Evolutionary conservation across 2,888 invertebrate species (phyloP).

Genomic region (Protodeltote pygarga): DNA sequence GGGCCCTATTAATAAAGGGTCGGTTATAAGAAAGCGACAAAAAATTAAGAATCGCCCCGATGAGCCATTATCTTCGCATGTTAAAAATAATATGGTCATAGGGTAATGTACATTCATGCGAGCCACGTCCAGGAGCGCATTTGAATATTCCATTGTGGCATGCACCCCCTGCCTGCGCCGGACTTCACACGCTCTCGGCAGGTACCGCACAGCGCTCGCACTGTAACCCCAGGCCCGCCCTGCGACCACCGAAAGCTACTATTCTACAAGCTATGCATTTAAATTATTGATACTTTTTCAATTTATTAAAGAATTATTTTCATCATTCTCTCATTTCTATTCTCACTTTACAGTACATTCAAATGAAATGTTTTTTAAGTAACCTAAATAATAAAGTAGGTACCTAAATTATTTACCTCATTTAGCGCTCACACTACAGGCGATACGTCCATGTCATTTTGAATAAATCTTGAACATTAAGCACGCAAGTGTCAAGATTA

Average conservation of each 20-base stretch:
- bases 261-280: constrained; percentile 45
- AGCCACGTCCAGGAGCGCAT: constrained; percentile 85
- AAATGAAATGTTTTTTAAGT: neutral
- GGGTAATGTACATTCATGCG: constrained; percentile 85
- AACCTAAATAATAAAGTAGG: constrained; percentile 1
- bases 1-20: constrained; percentile 81
- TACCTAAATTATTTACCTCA: constrained; percentile 44
- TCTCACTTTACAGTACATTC: no score
- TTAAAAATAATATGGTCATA: constrained; percentile 87
- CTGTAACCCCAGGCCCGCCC: constrained; percentile 50
- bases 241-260: constrained; percentile 36
- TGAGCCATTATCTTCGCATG: constrained; percentile 85
- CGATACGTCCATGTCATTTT: constrained; percentile 55
- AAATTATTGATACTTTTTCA: constrained; percentile 25
- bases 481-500: constrained; percentile 75
- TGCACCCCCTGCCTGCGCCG: constrained; percentile 74
- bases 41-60: constrained; percentile 86
- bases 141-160: constrained; percentile 80
- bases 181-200: constrained; percentile 85
- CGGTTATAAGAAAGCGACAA: constrained; percentile 77
- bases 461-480: constrained; percentile 64
- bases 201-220: constrained; percentile 62
- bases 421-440: constrained; percentile 42
- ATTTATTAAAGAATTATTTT: neutral
- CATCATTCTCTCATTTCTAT: neutral